phyloP scores from a whole-genome alignment of 2,797 vertebrate genomes.

The Acanthornis magna region DNA sequence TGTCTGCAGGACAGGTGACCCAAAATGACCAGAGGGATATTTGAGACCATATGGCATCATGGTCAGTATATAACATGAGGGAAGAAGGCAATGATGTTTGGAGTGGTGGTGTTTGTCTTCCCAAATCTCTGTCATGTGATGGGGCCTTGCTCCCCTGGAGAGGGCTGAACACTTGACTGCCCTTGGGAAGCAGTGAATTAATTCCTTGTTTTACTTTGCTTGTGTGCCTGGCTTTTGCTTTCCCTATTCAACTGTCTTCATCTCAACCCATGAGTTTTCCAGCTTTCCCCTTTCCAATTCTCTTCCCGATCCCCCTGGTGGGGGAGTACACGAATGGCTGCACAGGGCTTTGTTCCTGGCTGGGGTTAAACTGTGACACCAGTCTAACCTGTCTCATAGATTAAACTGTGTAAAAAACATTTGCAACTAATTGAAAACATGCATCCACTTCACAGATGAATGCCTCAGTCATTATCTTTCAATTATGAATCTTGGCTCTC shows the following conservation, averaged over 20 bases:
- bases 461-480: conserved; percentile 19
- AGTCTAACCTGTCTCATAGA: background rate
- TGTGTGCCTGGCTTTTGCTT: background rate
- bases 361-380: background rate
- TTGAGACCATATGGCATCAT: background rate
- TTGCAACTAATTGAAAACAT: background rate
- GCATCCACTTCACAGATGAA: background rate
- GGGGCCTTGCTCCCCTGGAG: background rate
- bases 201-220: background rate
- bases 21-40: background rate
- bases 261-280: background rate
- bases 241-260: background rate
- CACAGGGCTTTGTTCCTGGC: background rate
- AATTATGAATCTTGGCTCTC: background rate
- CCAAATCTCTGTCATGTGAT: rapidly evolving
- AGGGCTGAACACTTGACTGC: background rate
- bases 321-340: background rate
- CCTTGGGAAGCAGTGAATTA: background rate
- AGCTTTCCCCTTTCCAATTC: background rate
- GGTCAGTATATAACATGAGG: background rate
- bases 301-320: rapidly evolving
- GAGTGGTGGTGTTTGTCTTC: background rate
- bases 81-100: background rate
- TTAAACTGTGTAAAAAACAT: background rate
- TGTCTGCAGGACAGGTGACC: background rate